Conservation (phyloP, 2,888 invertebrate species). For the Apantesis nais region DNA sequence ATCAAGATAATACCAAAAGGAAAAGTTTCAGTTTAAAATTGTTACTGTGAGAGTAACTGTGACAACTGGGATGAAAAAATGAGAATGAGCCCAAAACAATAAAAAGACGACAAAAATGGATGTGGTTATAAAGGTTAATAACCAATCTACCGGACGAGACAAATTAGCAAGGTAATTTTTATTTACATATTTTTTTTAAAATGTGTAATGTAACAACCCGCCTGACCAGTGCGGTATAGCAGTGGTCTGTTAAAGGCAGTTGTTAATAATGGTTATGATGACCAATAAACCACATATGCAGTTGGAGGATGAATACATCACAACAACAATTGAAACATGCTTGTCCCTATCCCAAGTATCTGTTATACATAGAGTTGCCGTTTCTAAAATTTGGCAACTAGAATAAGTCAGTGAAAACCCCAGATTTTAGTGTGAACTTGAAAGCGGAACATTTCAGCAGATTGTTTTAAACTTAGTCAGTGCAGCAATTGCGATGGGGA, state of each 20-base stretch:
- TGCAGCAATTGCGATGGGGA: too few species aligned
- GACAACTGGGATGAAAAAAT: neutral
- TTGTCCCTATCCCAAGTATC: neutral
- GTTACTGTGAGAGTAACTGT: neutral
- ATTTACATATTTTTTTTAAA: neutral
- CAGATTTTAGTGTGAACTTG: too few species aligned
- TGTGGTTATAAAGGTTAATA: conserved; percentile 79
- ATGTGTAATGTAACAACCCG: too few species aligned
- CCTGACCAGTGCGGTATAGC: too few species aligned
- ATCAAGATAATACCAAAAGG: neutral
- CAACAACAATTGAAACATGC: neutral
- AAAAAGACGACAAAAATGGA: conserved; percentile 67
- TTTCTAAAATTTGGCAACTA: too few species aligned
- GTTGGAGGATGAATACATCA: too few species aligned
- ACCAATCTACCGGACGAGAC: conserved; percentile 84
- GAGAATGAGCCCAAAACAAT: neutral
- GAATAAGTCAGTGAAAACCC: too few species aligned
- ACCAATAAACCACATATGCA: neutral
- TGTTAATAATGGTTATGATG: neutral
- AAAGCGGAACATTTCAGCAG: too few species aligned
- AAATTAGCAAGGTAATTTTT: conserved; percentile 81
- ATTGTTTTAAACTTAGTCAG: too few species aligned
- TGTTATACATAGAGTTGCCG: too few species aligned
- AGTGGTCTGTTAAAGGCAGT: too few species aligned
- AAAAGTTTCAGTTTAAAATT: neutral